Evolutionary conservation across 2,888 invertebrate genomes (phyloP), one percentile per base, ranked within the genome.

Genomic region (Nemoura dubitans): DNA sequence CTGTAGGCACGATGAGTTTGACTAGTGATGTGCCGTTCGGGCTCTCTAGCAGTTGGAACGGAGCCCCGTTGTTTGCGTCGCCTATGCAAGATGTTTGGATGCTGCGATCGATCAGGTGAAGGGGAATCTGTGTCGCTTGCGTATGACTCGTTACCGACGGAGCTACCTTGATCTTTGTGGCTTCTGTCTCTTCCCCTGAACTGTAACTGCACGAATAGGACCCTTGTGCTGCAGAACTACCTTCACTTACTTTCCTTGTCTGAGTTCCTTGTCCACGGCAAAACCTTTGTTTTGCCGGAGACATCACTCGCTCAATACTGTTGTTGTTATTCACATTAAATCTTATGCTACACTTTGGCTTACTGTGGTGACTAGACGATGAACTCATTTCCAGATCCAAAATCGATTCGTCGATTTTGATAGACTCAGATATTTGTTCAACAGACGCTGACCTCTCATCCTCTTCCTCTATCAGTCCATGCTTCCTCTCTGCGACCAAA

Each of bases 21-120:
- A 88, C 85, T 81, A 88, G 85, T 1, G 88, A 88, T 25, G 87
- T 87, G 21, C 87, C 87, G 42, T 87, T 87, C 26, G 87, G 87
- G 80, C 87, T 88, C 29, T 88, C 88, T 59, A 88, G 43, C 16
- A 88, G 76, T n/a, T 86, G 85, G 86, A 88, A 88, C n/a, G 87
- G 87, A 16, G 85, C 30, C 16, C 87, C 26, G 25, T 59, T 28
- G 76, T 85, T 86, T 21, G 85, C 7, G 86, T 89, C 90, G 5
- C 88, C 84, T 82, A 89, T 92, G 88, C 89, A 93, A 0, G 95
- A 95, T 6, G 96, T 96, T 91, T 96, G 96, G 92, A 96, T 96
- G 90, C 96, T 95, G 90, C 94, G 94, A 89, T 96, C 96, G 89
- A 95, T 93, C 89, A 94, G 93, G 89, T 93, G 92, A 29, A 92